Evolutionary conservation across 1,140 invertebrate species (phyloP).

Genomic region (Tetramorium simillimum): DNA sequence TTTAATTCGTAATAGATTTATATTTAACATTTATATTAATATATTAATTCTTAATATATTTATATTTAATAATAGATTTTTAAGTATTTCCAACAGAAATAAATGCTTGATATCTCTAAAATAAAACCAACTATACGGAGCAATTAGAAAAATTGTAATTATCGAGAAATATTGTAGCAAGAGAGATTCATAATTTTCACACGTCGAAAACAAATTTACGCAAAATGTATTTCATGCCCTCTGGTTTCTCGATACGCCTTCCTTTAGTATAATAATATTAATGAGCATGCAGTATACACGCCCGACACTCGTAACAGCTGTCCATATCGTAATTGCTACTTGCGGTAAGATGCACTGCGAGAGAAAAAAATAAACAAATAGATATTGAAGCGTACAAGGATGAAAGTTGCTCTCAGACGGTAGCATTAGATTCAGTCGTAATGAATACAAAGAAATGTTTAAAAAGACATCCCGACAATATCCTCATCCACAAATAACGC

Average conservation of each 20-base stretch:
- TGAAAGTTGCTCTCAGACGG: conserved; percentile 48
- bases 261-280: conserved; percentile 50
- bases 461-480: conserved; percentile 61
- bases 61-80: background rate
- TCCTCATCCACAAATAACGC: conserved; percentile 67
- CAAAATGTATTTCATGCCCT: background rate
- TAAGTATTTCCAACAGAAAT: background rate
- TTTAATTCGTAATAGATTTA: background rate
- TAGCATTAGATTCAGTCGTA: conserved; percentile 57
- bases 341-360: conserved; percentile 62
- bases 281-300: conserved; percentile 66
- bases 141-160: background rate
- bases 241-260: background rate
- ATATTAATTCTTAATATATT: no score
- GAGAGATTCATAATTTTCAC: conserved; percentile 6
- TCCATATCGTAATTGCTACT: conserved; percentile 58
- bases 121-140: background rate
- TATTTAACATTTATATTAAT: no score
- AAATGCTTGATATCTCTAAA: background rate
- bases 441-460: conserved; percentile 55
- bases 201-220: background rate
- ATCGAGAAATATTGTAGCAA: background rate
- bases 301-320: conserved; percentile 65
- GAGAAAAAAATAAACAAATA: conserved; percentile 56
- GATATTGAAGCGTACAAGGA: conserved; percentile 62